Evolutionary conservation across 2,797 vertebrate genomes (phyloP), one percentile per base, ranked within the genome.

Genomic region (Melanotaenia trifasciata): DNA sequence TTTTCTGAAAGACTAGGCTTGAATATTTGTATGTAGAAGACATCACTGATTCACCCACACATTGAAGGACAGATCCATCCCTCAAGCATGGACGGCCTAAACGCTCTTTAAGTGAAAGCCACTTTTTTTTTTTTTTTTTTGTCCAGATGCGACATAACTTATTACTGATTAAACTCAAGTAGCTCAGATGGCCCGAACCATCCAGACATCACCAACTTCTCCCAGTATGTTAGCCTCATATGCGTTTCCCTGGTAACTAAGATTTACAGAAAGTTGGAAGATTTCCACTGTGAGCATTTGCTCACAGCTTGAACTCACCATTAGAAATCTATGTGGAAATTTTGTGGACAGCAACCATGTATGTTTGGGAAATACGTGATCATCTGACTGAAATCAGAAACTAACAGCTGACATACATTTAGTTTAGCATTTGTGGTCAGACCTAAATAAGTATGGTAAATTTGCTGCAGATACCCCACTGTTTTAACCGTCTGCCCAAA

Each of bases 401-500:
- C 14, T 50, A 26, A 43, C 24, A 10, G 24, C 33, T 57, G 1
- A 67, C 47, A 3, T 45, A 36, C 36, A 40, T 35, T 30, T 56
- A 68, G 35, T 65, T 64, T 30, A 64, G 33, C 56, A 11, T 66
- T 70, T 26, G 16, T 70, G 43, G 70, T 67, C 22, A 56, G 36
- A 82, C 53, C 59, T 69, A 53, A 72, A 35, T 4, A 47, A 56
- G 64, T 14, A 75, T 60, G 70, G 63, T 70, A 56, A 54, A 63
- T 62, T 53, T 30, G 50, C 9, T 38, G 47, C 18, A 53, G 12
- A 60, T 43, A 69, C 20, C 70, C 72, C 72, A 63, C 70, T 79
- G 56, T 58, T 81, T 79, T 45, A 82, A 79, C 85, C 84, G 88
- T 87, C 85, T 83, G 79, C 56, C 65, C 70, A 82, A n/a, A 68